A percentile compares a stretch with the other conserved stretches of the same genome.
Conservation (phyloP, 2,888 invertebrate species). For the Tetrapedia diversipes region DNA sequence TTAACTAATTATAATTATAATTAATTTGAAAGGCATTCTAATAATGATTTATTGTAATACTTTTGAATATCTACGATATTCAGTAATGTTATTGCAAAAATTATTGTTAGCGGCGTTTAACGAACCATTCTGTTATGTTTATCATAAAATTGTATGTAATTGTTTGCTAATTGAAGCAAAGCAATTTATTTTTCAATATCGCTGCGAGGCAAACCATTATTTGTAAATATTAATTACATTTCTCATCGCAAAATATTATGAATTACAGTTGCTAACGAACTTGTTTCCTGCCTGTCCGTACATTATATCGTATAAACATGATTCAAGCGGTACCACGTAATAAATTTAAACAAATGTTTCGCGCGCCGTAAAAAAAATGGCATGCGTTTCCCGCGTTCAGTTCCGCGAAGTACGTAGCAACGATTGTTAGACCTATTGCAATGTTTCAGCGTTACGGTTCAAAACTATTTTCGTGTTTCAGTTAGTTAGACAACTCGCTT, state of each 20-base stretch:
- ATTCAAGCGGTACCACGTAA: not conserved
- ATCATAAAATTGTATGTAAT: not conserved
- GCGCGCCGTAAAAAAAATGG: constrained; percentile 5
- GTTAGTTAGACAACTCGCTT: not conserved
- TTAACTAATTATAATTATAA: too few species aligned
- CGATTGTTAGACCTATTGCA: not conserved
- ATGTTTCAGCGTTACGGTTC: not conserved
- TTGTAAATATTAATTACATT: not conserved
- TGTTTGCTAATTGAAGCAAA: not conserved
- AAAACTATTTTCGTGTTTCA: constrained; percentile 10
- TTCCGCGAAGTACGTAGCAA: not conserved
- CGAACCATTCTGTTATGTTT: not conserved
- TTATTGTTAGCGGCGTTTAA: too few species aligned
- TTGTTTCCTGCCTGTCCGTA: not conserved
- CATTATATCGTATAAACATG: not conserved
- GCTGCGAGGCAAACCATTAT: too few species aligned
- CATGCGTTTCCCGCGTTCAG: not conserved
- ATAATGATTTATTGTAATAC: too few species aligned
- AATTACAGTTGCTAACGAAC: not conserved
- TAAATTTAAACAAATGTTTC: constrained; percentile 14
- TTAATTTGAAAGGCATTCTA: too few species aligned
- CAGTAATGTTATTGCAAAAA: too few species aligned
- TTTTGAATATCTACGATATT: too few species aligned
- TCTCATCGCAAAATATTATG: not conserved
- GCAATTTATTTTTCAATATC: not conserved